Evolutionary conservation across 2,113 vertebrate species (phyloP).

Genomic region (Hypanus sabinus): DNA sequence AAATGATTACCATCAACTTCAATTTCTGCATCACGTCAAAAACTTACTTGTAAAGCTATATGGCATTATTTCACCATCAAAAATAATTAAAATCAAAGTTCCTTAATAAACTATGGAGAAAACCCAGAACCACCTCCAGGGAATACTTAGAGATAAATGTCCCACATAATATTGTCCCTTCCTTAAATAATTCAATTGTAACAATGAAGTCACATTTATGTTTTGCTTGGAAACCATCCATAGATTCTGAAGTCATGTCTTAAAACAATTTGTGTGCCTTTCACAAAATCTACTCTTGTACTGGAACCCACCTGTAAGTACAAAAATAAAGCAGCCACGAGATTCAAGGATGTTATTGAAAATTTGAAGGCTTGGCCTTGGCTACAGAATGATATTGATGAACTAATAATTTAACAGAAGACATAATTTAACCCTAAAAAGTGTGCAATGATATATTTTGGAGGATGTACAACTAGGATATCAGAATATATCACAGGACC

Average conservation of each 20-base stretch:
- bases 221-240: not conserved
- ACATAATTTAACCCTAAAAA: no score
- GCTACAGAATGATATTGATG: no score
- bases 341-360: no score
- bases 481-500: no score
- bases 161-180: not conserved
- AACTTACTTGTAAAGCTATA: not conserved
- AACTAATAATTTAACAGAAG: no score
- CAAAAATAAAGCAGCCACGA: no score
- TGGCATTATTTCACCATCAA: not conserved
- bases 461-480: no score
- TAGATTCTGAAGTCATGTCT: not conserved
- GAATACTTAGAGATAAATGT: not conserved
- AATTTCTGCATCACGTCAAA: not conserved
- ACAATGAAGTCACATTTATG: not conserved
- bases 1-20: not conserved
- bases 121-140: not conserved
- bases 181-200: not conserved
- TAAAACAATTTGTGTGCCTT: not conserved
- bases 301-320: not conserved
- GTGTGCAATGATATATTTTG: no score
- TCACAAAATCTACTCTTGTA: not conserved
- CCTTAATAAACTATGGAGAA: not conserved
- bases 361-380: no score
- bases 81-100: not conserved